Base-by-base conservation (phyloP, 2,797 vertebrate genomes). In the Liasis olivaceus region DNA sequence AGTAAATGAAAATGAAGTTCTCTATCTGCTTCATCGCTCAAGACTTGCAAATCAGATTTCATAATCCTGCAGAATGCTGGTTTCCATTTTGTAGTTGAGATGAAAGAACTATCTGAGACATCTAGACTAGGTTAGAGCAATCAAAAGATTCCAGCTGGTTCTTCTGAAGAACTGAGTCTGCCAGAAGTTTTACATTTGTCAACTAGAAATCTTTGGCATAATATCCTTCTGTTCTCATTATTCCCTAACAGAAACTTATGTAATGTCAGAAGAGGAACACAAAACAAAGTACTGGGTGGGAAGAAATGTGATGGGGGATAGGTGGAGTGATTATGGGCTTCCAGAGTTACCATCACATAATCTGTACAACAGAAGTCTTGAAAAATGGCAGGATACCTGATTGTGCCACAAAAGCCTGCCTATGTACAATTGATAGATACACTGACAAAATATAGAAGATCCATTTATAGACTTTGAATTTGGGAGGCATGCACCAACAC, bases 21-120 rank as follows among this genome's bases (percentile, higher is more conserved):
- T 92, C 64, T 91, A 87, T 87, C 86, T 88, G 91, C 86, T 92
- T 88, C 91, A 92, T 51, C 81, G 86, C 69, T 92, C 91, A 81
- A 92, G 66, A 58, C 64, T 91, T 72, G 91, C 91, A 91, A 87
- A 64, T 88, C 58, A 88, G 64, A 91, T 91, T 91, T 91, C 85
- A 72, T 62, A 91, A 88, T 91, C 62, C 56, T 26, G 42, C 58
- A 77, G 69, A 92, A 92, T 62, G 58, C 36, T 51, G n/a, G 86
- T 88, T 42, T 92, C 36, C 59, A 60, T 47, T 51, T 58, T 31
- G 42, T 47, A 84, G 58, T 28, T 62, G 58, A 88, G 42, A 88
- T 81, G 87, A 92, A 92, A 84, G 58, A 58, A 11, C 20, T 81
- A 81, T 58, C 69, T 63, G 42, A 17, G 42, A 63, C 86, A 88